Conservation (phyloP, 2,113 vertebrate species). For the Pygoscelis antarcticus region DNA sequence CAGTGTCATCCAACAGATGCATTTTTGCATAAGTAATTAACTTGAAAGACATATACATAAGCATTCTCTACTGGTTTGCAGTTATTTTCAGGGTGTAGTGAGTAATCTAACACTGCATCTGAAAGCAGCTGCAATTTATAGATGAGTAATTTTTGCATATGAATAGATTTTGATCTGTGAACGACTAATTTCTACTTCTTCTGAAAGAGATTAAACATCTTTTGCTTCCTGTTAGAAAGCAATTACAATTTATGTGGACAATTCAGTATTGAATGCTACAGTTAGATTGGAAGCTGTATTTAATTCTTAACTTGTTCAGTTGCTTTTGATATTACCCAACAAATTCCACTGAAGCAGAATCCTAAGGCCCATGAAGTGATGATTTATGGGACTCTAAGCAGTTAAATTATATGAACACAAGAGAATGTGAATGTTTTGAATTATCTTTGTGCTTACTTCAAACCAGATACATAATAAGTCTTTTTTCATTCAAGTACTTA, state of each 20-base stretch:
- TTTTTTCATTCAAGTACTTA: neutral
- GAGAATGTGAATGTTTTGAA: neutral
- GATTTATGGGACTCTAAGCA: neutral
- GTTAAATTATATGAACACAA: neutral
- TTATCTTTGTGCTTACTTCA: neutral
- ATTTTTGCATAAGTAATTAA: conserved; percentile 15
- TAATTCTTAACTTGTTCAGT: neutral
- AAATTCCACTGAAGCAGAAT: neutral
- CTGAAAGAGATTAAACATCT: neutral
- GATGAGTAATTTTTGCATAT: conserved; percentile 37
- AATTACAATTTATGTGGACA: neutral
- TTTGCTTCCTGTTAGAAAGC: conserved; percentile 26
- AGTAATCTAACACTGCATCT: neutral
- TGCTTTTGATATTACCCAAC: neutral
- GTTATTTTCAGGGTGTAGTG: conserved; percentile 1
- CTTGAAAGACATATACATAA: neutral
- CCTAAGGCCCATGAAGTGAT: neutral
- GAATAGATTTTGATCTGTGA: conserved; percentile 21
- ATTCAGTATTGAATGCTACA: neutral
- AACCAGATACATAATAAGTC: neutral
- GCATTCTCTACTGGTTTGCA: neutral
- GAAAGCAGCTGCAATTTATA: conserved; percentile 43
- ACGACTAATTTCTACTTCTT: conserved; percentile 27
- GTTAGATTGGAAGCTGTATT: neutral
- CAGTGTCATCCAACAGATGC: conserved; percentile 18